Evolutionary conservation across 2,888 invertebrate genomes (phyloP), one percentile per base, ranked within the genome.

Genomic region (Himalopsyche anomala): DNA sequence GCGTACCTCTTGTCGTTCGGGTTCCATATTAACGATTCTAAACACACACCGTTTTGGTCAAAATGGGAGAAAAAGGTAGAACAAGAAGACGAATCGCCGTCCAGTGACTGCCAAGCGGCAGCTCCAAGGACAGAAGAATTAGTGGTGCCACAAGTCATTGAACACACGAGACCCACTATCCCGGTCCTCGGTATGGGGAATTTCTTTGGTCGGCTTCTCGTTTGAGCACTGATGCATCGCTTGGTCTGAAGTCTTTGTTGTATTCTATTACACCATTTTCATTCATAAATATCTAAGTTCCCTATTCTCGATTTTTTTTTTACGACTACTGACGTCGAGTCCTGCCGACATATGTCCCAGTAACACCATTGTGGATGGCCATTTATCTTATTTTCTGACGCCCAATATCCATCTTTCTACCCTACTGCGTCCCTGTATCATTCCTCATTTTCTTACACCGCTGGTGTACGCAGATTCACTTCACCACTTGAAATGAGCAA

Each of bases 131-230:
- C n/a, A 89, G 96, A 95, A 89, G 96, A 96, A 89, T 96, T 95
- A 90, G 95, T 95, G 0, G 96, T 96, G 0, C 96, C 96, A 89
- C 95, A 95, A 90, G 95, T 96, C 80, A n/a, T 92, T 96, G 15
- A 94, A 95, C 89, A 94, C n/a, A n/a, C n/a, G n/a, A n/a, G n/a
- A n/a, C n/a, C n/a, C n/a, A n/a, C n/a, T n/a, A n/a, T n/a, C n/a
- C n/a, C n/a, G n/a, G n/a, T n/a, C n/a, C n/a, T n/a, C n/a, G n/a
- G n/a, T n/a, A 95, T 95, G 84, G 81, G 51, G 19, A 62, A n/a
- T 42, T 80, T 45, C 0, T 80, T 80, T 80, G n/a, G 80, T 80
- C 42, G 45, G 45, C 40, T 42, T 80, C 80, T n/a, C 36, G 62
- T 62, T 19, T 62, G 62, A 19, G 62, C 28, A 62, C 28, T 28